Evolutionary conservation across 2,113 vertebrate species (phyloP).

Genomic region (Gasterosteus nipponicus): DNA sequence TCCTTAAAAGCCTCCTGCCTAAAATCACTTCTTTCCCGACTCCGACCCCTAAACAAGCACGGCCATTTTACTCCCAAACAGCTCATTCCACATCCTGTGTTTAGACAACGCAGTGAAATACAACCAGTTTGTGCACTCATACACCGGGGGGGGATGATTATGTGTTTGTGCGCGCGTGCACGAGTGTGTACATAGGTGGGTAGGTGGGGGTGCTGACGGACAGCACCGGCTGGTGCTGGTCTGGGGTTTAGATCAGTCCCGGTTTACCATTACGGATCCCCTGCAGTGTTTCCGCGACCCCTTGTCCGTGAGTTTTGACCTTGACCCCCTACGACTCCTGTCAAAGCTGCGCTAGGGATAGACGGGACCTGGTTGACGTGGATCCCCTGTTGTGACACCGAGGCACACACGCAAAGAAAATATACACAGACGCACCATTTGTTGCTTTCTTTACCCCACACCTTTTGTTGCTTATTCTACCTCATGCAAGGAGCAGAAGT

Average conservation of each 20-base stretch:
- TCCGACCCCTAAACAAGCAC: constrained; percentile 55
- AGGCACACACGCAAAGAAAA: constrained; percentile 40
- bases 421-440: constrained; percentile 64
- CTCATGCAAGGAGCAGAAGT: constrained; percentile 16
- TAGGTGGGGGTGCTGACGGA: constrained; percentile 62
- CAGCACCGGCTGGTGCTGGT: constrained; percentile 63
- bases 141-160: constrained; percentile 16
- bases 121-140: constrained; percentile 60
- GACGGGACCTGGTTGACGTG: constrained; percentile 52
- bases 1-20: constrained; percentile 68
- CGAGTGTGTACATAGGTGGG: background rate
- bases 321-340: constrained; percentile 61
- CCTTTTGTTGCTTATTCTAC: constrained; percentile 63
- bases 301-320: constrained; percentile 60
- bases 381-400: constrained; percentile 51
- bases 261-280: constrained; percentile 74
- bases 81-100: constrained; percentile 74
- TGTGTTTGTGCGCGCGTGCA: background rate
- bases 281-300: constrained; percentile 69
- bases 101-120: constrained; percentile 76
- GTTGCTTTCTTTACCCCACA: constrained; percentile 74
- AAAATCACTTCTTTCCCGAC: constrained; percentile 57
- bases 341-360: constrained; percentile 50
- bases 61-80: constrained; percentile 74
- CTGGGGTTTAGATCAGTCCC: constrained; percentile 77